These are phyloP conservation scores for Resseliella maxima DNA, from an alignment of 2,888 invertebrate species.

Conservation along the genomic window DNA sequence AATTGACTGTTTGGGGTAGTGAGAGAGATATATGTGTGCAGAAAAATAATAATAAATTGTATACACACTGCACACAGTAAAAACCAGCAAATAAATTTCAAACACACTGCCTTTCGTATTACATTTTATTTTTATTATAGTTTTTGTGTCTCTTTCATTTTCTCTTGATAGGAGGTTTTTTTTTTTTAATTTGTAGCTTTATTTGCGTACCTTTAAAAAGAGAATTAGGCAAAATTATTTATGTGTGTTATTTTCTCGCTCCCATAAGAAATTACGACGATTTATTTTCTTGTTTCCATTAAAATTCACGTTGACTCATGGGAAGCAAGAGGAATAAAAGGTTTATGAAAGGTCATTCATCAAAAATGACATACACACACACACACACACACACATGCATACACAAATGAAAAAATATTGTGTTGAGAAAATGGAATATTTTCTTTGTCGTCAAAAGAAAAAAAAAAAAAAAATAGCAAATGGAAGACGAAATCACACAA, in stretches of 20 bases:
- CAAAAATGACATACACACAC: no score
- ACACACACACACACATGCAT: no score
- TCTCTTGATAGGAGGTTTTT: background rate
- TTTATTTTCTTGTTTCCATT: background rate
- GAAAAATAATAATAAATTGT: background rate
- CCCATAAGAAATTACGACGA: background rate
- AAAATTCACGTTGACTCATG: background rate
- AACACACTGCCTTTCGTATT: constrained; percentile 51
- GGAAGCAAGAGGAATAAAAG: background rate
- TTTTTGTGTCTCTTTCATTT: background rate
- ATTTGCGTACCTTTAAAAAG: constrained; percentile 13
- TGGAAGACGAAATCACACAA: background rate
- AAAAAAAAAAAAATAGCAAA: background rate
- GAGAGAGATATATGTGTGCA: background rate
- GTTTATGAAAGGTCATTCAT: background rate
- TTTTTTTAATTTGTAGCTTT: constrained; percentile 16
- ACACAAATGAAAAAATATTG: no score
- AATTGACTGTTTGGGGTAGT: background rate
- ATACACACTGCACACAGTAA: background rate
- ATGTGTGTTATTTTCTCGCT: background rate
- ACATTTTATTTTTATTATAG: background rate
- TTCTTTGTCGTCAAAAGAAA: background rate
- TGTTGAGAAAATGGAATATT: no score
- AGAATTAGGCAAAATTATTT: background rate
- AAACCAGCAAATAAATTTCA: constrained; percentile 48